Percentiles rank a stretch among this genome's conserved stretches.
These are phyloP conservation scores for Silurus glanis DNA, from an alignment of 2,113 vertebrate species.

Conservation along the genomic window DNA sequence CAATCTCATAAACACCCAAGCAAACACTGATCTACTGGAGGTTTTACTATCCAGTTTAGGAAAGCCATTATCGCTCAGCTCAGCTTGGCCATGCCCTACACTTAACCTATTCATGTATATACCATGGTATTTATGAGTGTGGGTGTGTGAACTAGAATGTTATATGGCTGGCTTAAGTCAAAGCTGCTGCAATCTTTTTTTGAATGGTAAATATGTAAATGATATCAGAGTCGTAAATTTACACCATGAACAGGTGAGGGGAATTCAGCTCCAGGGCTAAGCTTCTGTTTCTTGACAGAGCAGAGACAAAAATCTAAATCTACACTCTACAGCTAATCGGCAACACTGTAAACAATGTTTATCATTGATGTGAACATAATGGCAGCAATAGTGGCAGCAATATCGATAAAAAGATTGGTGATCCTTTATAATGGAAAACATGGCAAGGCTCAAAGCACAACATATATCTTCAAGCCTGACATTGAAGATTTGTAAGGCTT, in stretches of 20 bases:
- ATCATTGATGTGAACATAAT: not conserved
- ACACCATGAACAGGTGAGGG: conserved; percentile 3
- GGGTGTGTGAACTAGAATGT: not conserved
- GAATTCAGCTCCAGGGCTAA: conserved; percentile 20
- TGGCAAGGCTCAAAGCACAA: conserved; percentile 33
- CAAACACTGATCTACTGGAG: conserved; percentile 19
- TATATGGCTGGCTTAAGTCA: conserved; percentile 7
- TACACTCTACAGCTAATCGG: not conserved
- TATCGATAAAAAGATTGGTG: not conserved
- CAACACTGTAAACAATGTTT: not conserved
- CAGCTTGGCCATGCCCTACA: not conserved
- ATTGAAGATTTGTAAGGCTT: not conserved
- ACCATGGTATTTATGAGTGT: conserved; percentile 30
- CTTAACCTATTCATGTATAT: not conserved
- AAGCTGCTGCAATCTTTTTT: conserved; percentile 10
- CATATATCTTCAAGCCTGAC: conserved; percentile 7
- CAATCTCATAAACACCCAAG: not conserved
- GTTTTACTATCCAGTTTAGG: not conserved
- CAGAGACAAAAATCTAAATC: not conserved
- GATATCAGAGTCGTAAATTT: conserved; percentile 37
- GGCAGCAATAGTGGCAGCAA: not conserved
- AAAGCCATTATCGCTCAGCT: not conserved
- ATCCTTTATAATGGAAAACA: not conserved
- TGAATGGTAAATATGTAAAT: conserved; percentile 30
- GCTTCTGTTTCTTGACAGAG: not conserved